Base-by-base conservation (phyloP, 1,140 invertebrate genomes). In the Vanessa tameamea region DNA sequence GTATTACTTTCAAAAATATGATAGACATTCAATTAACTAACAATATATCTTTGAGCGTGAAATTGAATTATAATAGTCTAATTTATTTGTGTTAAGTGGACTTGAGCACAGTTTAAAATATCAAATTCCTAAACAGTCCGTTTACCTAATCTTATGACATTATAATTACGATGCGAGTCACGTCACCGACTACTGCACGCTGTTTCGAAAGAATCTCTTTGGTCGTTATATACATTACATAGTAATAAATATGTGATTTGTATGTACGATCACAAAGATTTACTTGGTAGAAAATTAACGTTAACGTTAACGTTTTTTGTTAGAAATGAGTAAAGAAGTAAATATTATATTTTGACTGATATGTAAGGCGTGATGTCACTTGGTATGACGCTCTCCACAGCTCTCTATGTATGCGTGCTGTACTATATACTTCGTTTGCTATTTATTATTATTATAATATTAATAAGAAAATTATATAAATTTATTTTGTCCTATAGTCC, bases 141-240 rank as follows among this genome's bases (percentile, higher is more conserved):
- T 68, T 83, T 83, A 77, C 68, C 66, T 78, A 85, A 85, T 80
- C 74, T 71, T 79, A 59, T 81, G 72, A 73, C 78, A 77, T 79
- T 79, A 78, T 66, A 80, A 81, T 83, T 81, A 76, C 47, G 66
- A 86, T 80, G 77, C 82, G 69, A 20, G 57, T 79, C 83, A 83
- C 79, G 77, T 67, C 61, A 55, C 20, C 7, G 43, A 47, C 57
- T 61, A 14, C 26, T 61, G 67, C 65, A 37, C 57, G 66, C 69
- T 75, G 67, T 80, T 81, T 81, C 74, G 78, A 83, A 81, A 80
- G 78, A 75, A 65, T 78, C 65, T 53, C 72, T 72, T 51, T n/a
- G 13, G 48, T 51, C 48, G 48, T 14, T 51, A 51, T 51, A 51
- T 43, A 43, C 37, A 53, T 75, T 66, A 66, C 74, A 75, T 78